Base-by-base conservation (phyloP, 2,797 vertebrate genomes). In the Sebastes ruberrimus region DNA sequence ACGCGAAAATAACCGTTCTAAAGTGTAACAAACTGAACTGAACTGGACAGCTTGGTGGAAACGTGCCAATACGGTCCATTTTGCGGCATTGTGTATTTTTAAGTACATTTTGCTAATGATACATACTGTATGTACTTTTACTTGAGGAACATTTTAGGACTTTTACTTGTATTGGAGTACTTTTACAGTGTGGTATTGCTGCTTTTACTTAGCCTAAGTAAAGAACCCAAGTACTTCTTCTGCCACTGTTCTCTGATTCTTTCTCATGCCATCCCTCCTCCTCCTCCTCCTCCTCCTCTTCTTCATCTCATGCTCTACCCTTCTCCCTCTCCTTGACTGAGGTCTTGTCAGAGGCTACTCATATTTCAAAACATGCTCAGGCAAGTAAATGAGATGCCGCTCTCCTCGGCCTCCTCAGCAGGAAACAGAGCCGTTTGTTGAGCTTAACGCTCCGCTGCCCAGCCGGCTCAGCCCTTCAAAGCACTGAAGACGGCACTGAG, bases 361-460 rank as follows among this genome's bases (percentile, higher is more conserved):
- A 82, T 89, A 89, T 92, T 89, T 89, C 88, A 84, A 78, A 88
- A 81, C 80, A 80, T 82, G 70, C 74, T 81, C 10, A 0, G 35
- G 64, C 68, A 22, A 84, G 82, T 87, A 89, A 92, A 93, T 85
- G 88, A 89, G 88, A 89, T 79, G 84, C 84, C 6, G 65, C 86
- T 90, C 74, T 86, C 71, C 77, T 79, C 81, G 38, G 79, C 79
- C 80, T 89, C 78, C 86, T 88, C 87, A 79, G 86, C 86, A 74
- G 87, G 86, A 92, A 91, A 89, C 85, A 13, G 82, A 90, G 84
- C 83, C 82, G 76, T 92, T 92, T 90, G 92, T 89, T 80, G 85
- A 83, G 84, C 86, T 85, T 80, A 85, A 88, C 72, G 85, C 90
- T 84, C 68, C n/a, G 32, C 83, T 87, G 89, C 78, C 77, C 88